Base-by-base conservation (phyloP, 2,888 invertebrate genomes). In the Drosophila mayaguana region DNA sequence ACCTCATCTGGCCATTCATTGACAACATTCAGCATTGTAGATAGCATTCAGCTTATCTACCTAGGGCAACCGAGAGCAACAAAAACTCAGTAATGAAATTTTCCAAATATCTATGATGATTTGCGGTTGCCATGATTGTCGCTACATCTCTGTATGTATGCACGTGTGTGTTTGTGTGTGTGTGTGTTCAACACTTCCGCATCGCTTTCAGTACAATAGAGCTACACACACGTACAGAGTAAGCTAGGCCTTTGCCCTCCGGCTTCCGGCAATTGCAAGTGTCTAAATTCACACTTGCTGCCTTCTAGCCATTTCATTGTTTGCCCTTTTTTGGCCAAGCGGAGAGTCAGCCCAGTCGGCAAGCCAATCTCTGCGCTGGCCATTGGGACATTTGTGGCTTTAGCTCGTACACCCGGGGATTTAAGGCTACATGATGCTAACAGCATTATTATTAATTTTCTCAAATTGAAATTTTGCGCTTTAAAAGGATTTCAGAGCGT, bases 41-140 rank as follows among this genome's bases (percentile, higher is more conserved):
- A 84, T 89, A 84, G 87, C 87, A 84, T 89, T 89, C 87, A 87
- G 66, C 67, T 78, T 72, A 71, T 72, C 59, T 66, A 65, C 81
- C 84, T 78, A 68, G 48, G 65, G 57, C 57, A 75, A 62, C 59
- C 53, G 16, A 61, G 65, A 63, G 54, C 78, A 57, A 60, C 48
- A 48, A 48, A 48, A 66, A 62, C 79, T 72, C 65, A 81, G 73
- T 88, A 89, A 87, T 88, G 86, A 89, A 89, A 87, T 89, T 86
- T 88, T 88, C 83, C 72, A 89, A 86, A 88, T 86, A 89, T 88
- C 88, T 77, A 84, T 86, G 90, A 86, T 86, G 86, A 86, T 89
- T 86, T 86, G 86, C 81, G 80, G 82, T 81, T 75, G 71, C 75
- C 63, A 70, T 74, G 79, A 78, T 76, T 76, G 79, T 64, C 63